Percentiles rank a stretch among this genome's conserved stretches.
phyloP scores from a whole-genome alignment of 2,888 invertebrate genomes.

The Crioceris asparagi region DNA sequence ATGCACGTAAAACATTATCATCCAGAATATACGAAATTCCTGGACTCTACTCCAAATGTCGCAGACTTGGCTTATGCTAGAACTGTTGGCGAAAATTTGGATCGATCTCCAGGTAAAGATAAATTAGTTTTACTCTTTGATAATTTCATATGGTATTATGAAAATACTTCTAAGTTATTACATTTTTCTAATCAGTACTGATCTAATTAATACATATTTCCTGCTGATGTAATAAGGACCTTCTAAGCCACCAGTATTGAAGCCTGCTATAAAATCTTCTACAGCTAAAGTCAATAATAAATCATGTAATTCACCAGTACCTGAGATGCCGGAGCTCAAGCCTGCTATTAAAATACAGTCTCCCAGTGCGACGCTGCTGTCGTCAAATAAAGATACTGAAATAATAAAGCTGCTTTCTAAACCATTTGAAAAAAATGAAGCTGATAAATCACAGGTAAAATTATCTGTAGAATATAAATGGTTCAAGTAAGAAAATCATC shows the following conservation, averaged over 20 bases:
- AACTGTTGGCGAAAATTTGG: conserved; percentile 51
- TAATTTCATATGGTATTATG: no score
- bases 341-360: background rate
- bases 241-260: conserved; percentile 14
- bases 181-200: no score
- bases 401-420: conserved; percentile 33
- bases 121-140: no score
- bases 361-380: conserved; percentile 14
- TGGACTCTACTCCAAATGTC: conserved; percentile 76
- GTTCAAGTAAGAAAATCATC: no score
- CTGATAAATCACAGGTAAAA: background rate
- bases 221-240: conserved; percentile 8
- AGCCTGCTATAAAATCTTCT: conserved; percentile 12
- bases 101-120: conserved; percentile 28
- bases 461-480: no score
- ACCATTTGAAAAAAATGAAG: conserved; percentile 13
- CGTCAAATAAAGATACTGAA: conserved; percentile 30
- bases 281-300: conserved; percentile 16
- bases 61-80: conserved; percentile 76
- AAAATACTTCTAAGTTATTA: no score
- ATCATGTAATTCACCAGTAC: conserved; percentile 9
- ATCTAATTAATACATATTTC: background rate
- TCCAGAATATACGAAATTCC: conserved; percentile 61
- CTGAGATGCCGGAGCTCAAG: conserved; percentile 20
- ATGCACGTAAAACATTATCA: conserved; percentile 96